These are phyloP conservation scores for Orgyia antiqua DNA, from an alignment of 2,888 invertebrate genomes.

Conservation along the genomic window DNA sequence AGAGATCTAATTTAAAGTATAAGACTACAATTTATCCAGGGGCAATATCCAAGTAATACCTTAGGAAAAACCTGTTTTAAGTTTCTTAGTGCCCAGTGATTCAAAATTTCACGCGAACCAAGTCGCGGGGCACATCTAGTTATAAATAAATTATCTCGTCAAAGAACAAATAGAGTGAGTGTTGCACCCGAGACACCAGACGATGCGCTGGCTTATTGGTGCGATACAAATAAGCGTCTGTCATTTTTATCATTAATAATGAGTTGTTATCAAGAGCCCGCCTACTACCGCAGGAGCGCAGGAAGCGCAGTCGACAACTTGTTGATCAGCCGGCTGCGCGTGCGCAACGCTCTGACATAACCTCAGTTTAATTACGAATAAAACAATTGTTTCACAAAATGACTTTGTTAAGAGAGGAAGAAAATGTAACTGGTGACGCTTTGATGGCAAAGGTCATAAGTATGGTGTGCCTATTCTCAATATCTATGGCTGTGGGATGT, in stretches of 20 bases:
- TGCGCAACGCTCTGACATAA: constrained; percentile 23
- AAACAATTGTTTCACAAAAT: too few species aligned
- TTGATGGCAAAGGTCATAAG: constrained; percentile 86
- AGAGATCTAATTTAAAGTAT: too few species aligned
- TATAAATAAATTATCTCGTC: too few species aligned
- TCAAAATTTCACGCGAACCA: too few species aligned
- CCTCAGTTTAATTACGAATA: constrained; percentile 12
- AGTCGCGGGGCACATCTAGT: too few species aligned
- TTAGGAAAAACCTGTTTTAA: too few species aligned
- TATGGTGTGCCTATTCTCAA: constrained; percentile 85
- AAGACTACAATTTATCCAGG: too few species aligned
- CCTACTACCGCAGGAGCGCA: constrained; percentile 46
- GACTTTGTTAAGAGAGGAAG: constrained; percentile 31
- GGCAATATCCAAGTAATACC: too few species aligned
- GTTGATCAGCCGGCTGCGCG: constrained; percentile 33
- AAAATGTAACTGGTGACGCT: constrained; percentile 48
- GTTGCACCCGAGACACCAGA: too few species aligned
- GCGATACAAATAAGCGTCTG: constrained; percentile 39
- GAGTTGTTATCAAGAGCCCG: constrained; percentile 60
- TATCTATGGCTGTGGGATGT: constrained; percentile 87
- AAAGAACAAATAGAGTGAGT: too few species aligned
- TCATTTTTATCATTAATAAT: constrained; percentile 64
- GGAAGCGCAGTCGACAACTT: constrained; percentile 52
- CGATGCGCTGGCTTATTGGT: too few species aligned
- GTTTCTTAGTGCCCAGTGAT: too few species aligned